Conservation (phyloP, 35 echinoderm and acorn worm species). For the Heliocidaris erythrogramma region DNA sequence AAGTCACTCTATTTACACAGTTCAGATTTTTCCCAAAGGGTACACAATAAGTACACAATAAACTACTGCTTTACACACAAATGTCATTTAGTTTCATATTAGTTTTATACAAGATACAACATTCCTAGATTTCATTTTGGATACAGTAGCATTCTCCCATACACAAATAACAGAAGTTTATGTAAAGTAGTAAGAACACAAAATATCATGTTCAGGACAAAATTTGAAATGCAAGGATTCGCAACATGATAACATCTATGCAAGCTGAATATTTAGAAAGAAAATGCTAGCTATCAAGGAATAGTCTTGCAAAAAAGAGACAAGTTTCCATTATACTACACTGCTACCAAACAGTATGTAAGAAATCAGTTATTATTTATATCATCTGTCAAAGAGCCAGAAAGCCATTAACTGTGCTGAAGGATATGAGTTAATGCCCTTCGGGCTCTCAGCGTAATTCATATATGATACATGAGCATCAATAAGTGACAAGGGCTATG, state of each 20-base stretch:
- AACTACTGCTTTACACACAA: slow-evolving; percentile 2
- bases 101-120: slow-evolving; percentile 12
- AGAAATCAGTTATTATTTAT: neutral
- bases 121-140: neutral
- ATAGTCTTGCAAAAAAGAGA: neutral
- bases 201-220: neutral
- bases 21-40: neutral
- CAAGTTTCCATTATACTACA: neutral
- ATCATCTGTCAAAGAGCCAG: neutral
- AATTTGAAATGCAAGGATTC: neutral
- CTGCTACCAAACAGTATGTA: neutral
- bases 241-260: neutral
- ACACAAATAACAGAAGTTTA: neutral
- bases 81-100: neutral
- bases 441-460: neutral
- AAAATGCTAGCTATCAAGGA: neutral
- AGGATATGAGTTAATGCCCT: neutral
- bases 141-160: neutral
- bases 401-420: neutral
- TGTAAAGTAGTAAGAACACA: neutral
- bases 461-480: neutral
- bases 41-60: neutral
- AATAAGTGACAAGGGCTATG: neutral
- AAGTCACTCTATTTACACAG: neutral
- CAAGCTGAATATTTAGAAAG: neutral